Evolutionary conservation across 2,888 invertebrate species (phyloP).

Genomic region (Scaptomyza parva): DNA sequence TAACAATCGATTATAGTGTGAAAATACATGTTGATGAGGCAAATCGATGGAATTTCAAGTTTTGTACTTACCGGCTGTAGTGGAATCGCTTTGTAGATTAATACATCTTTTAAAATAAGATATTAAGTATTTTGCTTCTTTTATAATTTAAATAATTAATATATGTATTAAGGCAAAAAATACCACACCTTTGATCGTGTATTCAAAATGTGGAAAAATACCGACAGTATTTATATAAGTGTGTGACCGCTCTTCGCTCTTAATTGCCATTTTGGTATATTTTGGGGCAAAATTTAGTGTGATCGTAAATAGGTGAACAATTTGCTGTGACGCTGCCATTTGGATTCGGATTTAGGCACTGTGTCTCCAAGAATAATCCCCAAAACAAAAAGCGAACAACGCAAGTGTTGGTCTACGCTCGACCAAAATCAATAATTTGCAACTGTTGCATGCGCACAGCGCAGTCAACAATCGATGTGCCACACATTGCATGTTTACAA

Average conservation of each 20-base stretch:
- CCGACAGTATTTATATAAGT: not conserved
- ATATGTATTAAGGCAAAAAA: not conserved
- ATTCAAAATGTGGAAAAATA: slow-evolving; percentile 10
- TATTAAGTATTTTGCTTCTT: not conserved
- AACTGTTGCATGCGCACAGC: slow-evolving; percentile 53
- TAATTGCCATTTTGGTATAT: slow-evolving; percentile 39
- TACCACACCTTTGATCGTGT: slow-evolving; percentile 4
- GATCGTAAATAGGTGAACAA: slow-evolving; percentile 59
- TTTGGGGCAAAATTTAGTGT: slow-evolving; percentile 52
- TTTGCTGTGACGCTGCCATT: slow-evolving; percentile 63
- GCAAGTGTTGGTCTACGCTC: slow-evolving; percentile 30
- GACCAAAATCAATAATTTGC: slow-evolving; percentile 37
- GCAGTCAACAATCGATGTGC: slow-evolving; percentile 52
- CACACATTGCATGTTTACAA: slow-evolving; percentile 65
- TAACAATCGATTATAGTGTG: slow-evolving; percentile 3
- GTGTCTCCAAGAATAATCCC: slow-evolving; percentile 48
- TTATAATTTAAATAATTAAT: not conserved
- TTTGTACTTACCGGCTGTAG: too few relatives aligned
- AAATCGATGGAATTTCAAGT: not conserved
- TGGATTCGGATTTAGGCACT: slow-evolving; percentile 52
- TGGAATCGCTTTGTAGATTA: not conserved
- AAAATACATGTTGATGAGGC: not conserved
- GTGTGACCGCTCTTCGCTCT: slow-evolving; percentile 31
- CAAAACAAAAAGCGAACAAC: slow-evolving; percentile 33
- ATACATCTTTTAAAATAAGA: not conserved